Conservation (phyloP, 2,797 vertebrate genomes). For the Dromococcyx pavoninus region DNA sequence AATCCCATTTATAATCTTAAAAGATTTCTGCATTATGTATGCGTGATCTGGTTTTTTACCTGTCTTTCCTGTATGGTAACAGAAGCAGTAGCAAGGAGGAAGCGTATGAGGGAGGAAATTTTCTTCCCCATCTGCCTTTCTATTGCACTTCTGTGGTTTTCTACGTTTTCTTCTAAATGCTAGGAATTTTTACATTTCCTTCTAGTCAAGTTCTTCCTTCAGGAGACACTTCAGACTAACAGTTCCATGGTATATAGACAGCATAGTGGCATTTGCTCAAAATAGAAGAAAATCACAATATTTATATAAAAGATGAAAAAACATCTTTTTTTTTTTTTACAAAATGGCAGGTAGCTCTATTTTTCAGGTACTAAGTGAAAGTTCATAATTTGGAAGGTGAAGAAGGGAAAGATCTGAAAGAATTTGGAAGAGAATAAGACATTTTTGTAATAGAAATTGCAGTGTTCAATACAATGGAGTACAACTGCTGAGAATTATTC, state of each 20-base stretch:
- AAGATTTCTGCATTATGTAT: not conserved
- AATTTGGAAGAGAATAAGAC: not conserved
- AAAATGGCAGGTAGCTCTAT: not conserved
- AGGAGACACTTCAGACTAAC: not conserved
- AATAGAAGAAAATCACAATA: not conserved
- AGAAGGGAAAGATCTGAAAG: not conserved
- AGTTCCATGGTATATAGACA: not conserved
- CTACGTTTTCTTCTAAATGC: not conserved
- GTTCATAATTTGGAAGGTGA: not conserved
- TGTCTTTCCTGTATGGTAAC: not conserved
- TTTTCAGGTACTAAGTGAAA: not conserved
- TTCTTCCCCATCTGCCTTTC: not conserved
- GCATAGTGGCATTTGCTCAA: not conserved
- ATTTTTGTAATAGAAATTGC: not conserved
- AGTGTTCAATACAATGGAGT: not conserved
- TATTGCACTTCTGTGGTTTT: not conserved
- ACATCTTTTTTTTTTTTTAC: not conserved
- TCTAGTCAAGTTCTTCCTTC: not conserved
- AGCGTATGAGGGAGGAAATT: not conserved
- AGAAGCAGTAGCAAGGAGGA: not conserved
- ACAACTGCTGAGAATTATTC: not conserved
- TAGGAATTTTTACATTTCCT: not conserved
- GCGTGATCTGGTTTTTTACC: not conserved
- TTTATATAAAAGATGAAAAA: conserved; percentile 14
- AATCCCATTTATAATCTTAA: not conserved